Percentiles rank a stretch among this genome's conserved stretches.
phyloP scores from a whole-genome alignment of 1,140 invertebrate species.

The Lerema accius region DNA sequence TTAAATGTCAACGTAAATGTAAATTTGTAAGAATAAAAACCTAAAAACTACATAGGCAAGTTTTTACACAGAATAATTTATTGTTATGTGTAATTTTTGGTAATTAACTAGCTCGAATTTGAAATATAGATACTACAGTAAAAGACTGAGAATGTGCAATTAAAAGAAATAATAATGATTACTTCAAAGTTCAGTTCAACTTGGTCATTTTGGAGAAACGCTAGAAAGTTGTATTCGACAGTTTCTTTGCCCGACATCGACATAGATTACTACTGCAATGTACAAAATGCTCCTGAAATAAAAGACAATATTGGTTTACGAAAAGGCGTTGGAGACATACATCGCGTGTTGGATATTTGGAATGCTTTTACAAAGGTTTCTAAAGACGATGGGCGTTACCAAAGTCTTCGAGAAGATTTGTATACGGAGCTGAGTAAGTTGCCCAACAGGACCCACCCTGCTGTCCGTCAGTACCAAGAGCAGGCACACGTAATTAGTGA shows the following conservation, averaged over 20 bases:
- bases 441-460: conserved; percentile 90
- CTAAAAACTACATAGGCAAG: too few relatives aligned
- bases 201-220: background rate
- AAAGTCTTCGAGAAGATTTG: conserved; percentile 74
- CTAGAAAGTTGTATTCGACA: conserved; percentile 12
- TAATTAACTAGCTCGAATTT: too few relatives aligned
- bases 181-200: background rate
- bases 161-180: conserved; percentile 13
- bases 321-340: conserved; percentile 88
- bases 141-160: background rate
- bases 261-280: conserved; percentile 85
- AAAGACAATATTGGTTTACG: conserved; percentile 85
- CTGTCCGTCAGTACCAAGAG: conserved; percentile 82
- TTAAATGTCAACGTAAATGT: too few relatives aligned
- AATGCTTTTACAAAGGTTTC: conserved; percentile 46
- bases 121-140: background rate
- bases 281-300: conserved; percentile 84
- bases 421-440: conserved; percentile 85
- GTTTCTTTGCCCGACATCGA: conserved; percentile 82
- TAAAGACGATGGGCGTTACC: conserved; percentile 44
- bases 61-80: too few relatives aligned
- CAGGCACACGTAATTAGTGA: conserved; percentile 84
- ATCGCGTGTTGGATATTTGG: conserved; percentile 82
- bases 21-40: too few relatives aligned
- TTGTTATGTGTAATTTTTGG: too few relatives aligned